These are phyloP conservation scores for Okamejei kenojei DNA, from an alignment of 2,797 vertebrate species.

Conservation along the genomic window DNA sequence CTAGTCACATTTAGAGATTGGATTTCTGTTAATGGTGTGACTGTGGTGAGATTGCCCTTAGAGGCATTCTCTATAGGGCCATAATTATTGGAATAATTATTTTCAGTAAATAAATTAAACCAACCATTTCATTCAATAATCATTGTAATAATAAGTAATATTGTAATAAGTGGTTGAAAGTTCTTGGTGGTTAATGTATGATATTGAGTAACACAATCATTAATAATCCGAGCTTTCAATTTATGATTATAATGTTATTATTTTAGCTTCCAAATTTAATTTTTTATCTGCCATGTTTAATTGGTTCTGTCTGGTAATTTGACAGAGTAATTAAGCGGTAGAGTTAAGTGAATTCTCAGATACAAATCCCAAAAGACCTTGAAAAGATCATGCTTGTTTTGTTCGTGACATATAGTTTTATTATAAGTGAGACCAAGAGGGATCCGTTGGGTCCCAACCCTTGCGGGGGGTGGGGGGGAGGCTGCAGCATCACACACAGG, in stretches of 20 bases:
- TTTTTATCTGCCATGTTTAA: neutral
- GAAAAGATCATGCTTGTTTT: neutral
- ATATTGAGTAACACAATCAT: neutral
- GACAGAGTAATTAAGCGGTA: neutral
- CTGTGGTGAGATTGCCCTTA: too few species aligned
- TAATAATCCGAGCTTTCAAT: neutral
- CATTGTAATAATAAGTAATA: too few species aligned
- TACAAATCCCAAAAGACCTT: neutral
- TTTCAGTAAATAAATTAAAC: neutral
- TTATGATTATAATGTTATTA: neutral
- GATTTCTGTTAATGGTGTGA: too few species aligned
- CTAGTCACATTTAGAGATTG: neutral
- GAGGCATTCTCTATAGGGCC: neutral
- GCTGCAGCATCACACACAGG: too few species aligned
- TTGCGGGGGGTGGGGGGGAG: too few species aligned
- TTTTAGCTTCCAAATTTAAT: constrained; percentile 10
- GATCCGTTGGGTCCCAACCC: too few species aligned
- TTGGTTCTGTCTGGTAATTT: neutral
- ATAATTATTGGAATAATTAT: neutral
- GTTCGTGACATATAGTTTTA: neutral
- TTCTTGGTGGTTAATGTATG: neutral
- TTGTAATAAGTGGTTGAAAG: neutral
- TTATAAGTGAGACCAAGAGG: too few species aligned
- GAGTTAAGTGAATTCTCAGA: neutral
- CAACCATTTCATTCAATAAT: neutral